Evolutionary conservation across 2,888 invertebrate species (phyloP).

Genomic region (Drosophila greeni): DNA sequence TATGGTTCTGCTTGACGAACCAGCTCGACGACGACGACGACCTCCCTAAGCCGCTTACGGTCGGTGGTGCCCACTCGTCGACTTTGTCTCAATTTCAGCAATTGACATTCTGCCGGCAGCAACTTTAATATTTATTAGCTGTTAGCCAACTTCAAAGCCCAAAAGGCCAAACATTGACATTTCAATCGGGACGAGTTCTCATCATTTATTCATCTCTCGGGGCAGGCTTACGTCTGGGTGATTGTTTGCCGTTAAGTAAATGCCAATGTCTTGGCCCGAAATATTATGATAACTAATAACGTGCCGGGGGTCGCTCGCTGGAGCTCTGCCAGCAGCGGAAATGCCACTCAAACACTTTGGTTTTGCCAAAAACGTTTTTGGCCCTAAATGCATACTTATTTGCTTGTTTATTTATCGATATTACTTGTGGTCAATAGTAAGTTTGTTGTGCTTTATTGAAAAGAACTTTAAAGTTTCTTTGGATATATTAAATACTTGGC

Average conservation of each 20-base stretch:
- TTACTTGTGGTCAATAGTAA: neutral
- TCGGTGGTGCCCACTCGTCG: constrained; percentile 11
- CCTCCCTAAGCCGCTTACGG: constrained; percentile 57
- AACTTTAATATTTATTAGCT: constrained; percentile 53
- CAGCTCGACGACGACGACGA: constrained; percentile 7
- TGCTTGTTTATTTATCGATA: neutral
- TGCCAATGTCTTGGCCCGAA: neutral
- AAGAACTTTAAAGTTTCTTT: neutral
- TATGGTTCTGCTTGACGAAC: constrained; percentile 60
- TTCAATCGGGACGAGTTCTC: constrained; percentile 31
- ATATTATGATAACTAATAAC: constrained; percentile 18
- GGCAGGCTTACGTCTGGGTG: constrained; percentile 5
- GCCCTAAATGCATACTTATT: constrained; percentile 4
- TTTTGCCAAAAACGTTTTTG: constrained; percentile 4
- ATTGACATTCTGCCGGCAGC: constrained; percentile 51
- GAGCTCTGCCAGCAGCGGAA: constrained; percentile 1
- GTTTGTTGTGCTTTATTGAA: neutral
- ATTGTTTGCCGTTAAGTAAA: constrained; percentile 11
- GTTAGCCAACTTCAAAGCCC: constrained; percentile 28
- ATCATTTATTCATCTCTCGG: constrained; percentile 32
- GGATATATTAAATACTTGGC: too few species aligned
- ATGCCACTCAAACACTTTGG: constrained; percentile 12
- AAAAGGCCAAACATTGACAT: constrained; percentile 50
- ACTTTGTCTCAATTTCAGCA: constrained; percentile 54
- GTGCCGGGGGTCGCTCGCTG: constrained; percentile 1